Evolutionary conservation across 2,888 invertebrate species (phyloP).

Genomic region (Taenaris catops): DNA sequence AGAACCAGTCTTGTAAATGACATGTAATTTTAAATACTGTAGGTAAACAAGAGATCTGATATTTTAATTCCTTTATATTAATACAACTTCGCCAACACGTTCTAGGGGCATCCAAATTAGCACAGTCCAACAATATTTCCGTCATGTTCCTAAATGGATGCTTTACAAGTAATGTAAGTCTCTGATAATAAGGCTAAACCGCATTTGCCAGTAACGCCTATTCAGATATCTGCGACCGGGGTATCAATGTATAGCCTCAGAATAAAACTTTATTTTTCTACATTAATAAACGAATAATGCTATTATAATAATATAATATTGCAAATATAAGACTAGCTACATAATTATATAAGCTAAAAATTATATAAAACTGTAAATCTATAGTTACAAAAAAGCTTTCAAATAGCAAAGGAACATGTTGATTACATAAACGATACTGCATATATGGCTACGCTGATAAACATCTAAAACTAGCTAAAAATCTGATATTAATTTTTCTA

Average conservation of each 20-base stretch:
- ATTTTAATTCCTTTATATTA: constrained; percentile 52
- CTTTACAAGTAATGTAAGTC: constrained; percentile 9
- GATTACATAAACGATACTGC: constrained; percentile 38
- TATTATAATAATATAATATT: constrained; percentile 21
- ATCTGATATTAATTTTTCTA: constrained; percentile 32
- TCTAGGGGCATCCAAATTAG: constrained; percentile 4
- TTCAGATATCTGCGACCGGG: too few species aligned
- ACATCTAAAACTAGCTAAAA: constrained; percentile 25
- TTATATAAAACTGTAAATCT: constrained; percentile 20
- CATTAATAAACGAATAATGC: constrained; percentile 22
- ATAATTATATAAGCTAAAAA: constrained; percentile 22
- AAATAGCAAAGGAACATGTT: constrained; percentile 38
- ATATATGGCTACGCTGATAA: constrained; percentile 21
- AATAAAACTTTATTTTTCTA: constrained; percentile 8
- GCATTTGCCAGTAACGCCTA: too few species aligned
- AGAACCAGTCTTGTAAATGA: constrained; percentile 73
- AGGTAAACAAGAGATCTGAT: constrained; percentile 70
- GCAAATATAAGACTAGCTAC: constrained; percentile 29
- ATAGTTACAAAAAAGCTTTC: constrained; percentile 26
- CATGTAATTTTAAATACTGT: constrained; percentile 78
- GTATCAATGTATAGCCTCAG: constrained; percentile 1
- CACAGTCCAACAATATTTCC: constrained; percentile 1
- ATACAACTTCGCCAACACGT: constrained; percentile 32
- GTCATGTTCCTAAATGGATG: constrained; percentile 6
- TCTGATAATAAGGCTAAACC: constrained; percentile 2